Evolutionary conservation across 2,888 invertebrate species (phyloP).

Genomic region (Deroplatys truncata): DNA sequence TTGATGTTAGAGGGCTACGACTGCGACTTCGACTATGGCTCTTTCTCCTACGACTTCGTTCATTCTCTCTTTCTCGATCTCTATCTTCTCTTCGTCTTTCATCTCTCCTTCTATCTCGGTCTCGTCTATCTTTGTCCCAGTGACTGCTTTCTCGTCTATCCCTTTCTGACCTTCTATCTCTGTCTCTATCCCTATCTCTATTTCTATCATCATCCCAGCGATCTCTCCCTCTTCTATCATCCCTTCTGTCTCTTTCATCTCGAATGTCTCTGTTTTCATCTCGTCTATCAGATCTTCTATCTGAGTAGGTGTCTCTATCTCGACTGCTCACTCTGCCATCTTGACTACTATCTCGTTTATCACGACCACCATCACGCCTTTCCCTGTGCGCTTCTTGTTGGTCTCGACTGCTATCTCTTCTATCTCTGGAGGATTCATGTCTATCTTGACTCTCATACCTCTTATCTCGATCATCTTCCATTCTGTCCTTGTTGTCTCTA

Average conservation of each 20-base stretch:
- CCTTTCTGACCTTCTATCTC: neutral
- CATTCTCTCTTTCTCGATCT: slow-evolving; percentile 8
- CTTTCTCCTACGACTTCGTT: slow-evolving; percentile 9
- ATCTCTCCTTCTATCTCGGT: slow-evolving; percentile 5
- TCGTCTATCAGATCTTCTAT: neutral
- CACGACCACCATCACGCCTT: neutral
- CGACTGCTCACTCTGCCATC: neutral
- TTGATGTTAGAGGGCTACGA: neutral
- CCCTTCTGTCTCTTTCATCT: neutral
- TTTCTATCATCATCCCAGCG: neutral
- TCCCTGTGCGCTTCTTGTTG: neutral
- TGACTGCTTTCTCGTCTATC: neutral
- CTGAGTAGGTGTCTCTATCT: neutral
- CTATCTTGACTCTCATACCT: neutral
- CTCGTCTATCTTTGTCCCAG: slow-evolving; percentile 11
- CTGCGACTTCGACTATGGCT: neutral
- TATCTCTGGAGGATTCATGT: neutral
- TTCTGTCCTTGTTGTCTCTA: neutral
- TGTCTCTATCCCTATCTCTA: neutral
- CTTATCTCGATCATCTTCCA: neutral
- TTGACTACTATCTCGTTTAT: neutral
- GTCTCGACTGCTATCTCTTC: neutral
- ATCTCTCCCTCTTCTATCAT: neutral
- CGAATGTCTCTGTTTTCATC: neutral
- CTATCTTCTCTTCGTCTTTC: slow-evolving; percentile 3